These are phyloP conservation scores for Protobothrops mucrosquamatus DNA, from an alignment of 2,113 vertebrate genomes.

Conservation along the genomic window DNA sequence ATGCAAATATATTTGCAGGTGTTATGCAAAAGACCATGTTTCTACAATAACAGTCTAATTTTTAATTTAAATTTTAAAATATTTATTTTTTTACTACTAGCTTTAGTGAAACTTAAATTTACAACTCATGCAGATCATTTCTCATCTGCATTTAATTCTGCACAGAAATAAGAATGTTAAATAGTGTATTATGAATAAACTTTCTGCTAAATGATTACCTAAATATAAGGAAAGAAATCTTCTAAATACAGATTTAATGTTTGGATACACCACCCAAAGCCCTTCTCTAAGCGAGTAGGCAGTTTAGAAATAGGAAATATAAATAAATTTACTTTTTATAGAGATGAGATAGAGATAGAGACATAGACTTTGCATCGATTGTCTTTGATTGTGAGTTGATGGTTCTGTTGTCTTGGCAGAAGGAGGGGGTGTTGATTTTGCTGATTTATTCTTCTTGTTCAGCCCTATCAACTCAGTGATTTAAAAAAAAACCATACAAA, in stretches of 20 bases:
- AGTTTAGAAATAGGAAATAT: not conserved
- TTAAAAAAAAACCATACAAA: not conserved
- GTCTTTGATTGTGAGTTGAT: not conserved
- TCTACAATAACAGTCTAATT: constrained; percentile 8
- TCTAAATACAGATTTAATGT: not conserved
- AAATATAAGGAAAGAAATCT: not conserved
- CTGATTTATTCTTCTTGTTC: not conserved
- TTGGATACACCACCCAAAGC: not conserved
- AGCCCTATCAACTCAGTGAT: not conserved
- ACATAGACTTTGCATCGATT: not conserved
- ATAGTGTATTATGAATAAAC: not conserved
- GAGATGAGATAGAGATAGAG: not conserved
- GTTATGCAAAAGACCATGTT: not conserved
- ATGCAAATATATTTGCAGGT: constrained; percentile 13
- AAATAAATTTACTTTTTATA: not conserved
- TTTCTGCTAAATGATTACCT: not conserved
- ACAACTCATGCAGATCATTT: not conserved
- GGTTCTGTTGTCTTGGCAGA: not conserved
- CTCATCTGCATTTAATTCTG: not conserved
- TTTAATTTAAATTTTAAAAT: not conserved
- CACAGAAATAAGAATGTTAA: not conserved
- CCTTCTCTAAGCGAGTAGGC: not conserved
- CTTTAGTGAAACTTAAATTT: not conserved
- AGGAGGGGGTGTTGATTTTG: not conserved
- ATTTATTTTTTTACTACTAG: not conserved